Percentiles rank a stretch among this genome's conserved stretches.
phyloP scores from a whole-genome alignment of 1,140 invertebrate genomes.

The Ips nitidus region DNA sequence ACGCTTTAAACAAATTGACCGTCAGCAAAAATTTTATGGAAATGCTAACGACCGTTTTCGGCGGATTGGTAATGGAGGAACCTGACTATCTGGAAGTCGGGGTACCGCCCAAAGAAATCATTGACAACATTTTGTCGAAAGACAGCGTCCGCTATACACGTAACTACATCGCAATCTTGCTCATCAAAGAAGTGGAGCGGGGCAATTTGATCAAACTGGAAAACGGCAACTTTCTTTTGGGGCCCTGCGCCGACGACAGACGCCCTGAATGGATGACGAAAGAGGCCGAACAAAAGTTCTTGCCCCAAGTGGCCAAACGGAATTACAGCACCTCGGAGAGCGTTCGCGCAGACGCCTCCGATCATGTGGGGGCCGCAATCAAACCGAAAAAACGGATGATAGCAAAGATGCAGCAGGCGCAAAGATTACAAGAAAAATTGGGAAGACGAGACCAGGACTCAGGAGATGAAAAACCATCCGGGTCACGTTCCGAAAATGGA shows the following conservation, averaged over 20 bases:
- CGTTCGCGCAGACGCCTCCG: slow-evolving; percentile 22
- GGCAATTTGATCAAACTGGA: slow-evolving; percentile 66
- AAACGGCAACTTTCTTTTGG: slow-evolving; percentile 68
- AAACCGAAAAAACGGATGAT: slow-evolving; percentile 38
- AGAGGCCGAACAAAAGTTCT: slow-evolving; percentile 20
- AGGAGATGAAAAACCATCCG: slow-evolving; percentile 35
- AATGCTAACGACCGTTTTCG: slow-evolving; percentile 65
- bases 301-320: neutral
- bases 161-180: slow-evolving; percentile 65
- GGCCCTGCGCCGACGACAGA: slow-evolving; percentile 53
- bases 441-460: slow-evolving; percentile 37
- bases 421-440: slow-evolving; percentile 17
- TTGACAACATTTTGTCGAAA: slow-evolving; percentile 64
- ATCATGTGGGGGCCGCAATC: slow-evolving; percentile 7
- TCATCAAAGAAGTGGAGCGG: slow-evolving; percentile 65
- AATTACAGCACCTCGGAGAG: slow-evolving; percentile 3
- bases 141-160: slow-evolving; percentile 64
- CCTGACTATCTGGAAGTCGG: slow-evolving; percentile 71
- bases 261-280: slow-evolving; percentile 11
- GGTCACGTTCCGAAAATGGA: slow-evolving; percentile 24
- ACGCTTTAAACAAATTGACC: slow-evolving; percentile 44
- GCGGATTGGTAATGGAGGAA: slow-evolving; percentile 68
- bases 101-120: slow-evolving; percentile 64
- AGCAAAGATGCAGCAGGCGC: slow-evolving; percentile 29
- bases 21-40: slow-evolving; percentile 49